Conservation (phyloP, 1,140 invertebrate species). For the Drosophila triauraria region DNA sequence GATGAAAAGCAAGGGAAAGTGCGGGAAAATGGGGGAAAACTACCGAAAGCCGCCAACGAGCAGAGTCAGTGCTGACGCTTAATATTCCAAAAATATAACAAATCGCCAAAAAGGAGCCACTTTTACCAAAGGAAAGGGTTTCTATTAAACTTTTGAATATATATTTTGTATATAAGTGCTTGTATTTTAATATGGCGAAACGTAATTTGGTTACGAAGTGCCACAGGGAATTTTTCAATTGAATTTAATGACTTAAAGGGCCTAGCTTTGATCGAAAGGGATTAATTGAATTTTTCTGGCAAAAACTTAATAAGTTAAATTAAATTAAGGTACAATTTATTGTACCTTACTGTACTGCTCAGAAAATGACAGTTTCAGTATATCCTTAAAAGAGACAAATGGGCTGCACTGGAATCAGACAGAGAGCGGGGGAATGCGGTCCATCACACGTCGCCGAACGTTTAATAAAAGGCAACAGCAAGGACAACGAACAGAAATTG, state of each 20-base stretch:
- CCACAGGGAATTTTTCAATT: too few species aligned
- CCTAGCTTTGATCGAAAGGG: too few species aligned
- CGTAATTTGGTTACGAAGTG: too few species aligned
- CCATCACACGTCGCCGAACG: conserved; percentile 52
- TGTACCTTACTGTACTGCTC: too few species aligned
- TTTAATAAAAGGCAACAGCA: conserved; percentile 63
- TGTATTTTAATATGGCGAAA: too few species aligned
- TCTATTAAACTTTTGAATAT: too few species aligned
- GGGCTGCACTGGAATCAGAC: not conserved
- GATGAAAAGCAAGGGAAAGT: conserved; percentile 22
- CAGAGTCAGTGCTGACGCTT: conserved; percentile 8
- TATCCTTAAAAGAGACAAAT: not conserved
- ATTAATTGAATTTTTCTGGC: too few species aligned
- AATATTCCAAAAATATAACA: not conserved
- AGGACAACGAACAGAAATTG: conserved; percentile 44
- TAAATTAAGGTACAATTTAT: not conserved
- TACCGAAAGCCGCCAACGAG: conserved; percentile 37
- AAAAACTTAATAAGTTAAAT: not conserved
- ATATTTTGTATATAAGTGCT: too few species aligned
- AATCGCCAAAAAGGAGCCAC: too few species aligned
- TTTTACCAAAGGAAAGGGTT: too few species aligned
- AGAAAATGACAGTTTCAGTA: not conserved
- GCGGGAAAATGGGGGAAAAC: conserved; percentile 11
- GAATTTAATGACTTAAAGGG: too few species aligned
- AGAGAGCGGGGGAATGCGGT: not conserved